phyloP scores from a whole-genome alignment of 1,140 invertebrate genomes.

The Ostrea denselamellosa region DNA sequence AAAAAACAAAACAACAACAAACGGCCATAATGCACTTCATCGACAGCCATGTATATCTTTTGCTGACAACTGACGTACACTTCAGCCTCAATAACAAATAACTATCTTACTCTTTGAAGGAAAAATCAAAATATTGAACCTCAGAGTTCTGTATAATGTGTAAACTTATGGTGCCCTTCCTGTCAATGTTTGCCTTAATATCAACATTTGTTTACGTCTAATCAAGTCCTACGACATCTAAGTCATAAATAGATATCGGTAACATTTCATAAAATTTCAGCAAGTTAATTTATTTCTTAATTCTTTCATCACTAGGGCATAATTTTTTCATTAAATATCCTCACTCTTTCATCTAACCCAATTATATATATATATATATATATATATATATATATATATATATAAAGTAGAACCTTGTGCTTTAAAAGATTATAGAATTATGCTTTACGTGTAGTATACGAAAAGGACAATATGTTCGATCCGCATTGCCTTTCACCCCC shows the following conservation, averaged over 20 bases:
- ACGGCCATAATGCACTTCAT: slow-evolving; percentile 3
- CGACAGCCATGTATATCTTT: not conserved
- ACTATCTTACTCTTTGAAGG: slow-evolving; percentile 2
- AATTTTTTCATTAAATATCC: too few species aligned
- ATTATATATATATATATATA: too few species aligned
- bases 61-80: slow-evolving; percentile 2
- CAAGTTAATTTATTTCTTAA: too few species aligned
- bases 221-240: not conserved
- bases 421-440: too few species aligned
- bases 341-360: too few species aligned
- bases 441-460: too few species aligned
- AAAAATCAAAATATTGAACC: slow-evolving; percentile 4
- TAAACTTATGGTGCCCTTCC: not conserved
- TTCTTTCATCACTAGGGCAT: too few species aligned
- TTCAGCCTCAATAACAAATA: not conserved
- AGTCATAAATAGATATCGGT: not conserved
- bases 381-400: too few species aligned
- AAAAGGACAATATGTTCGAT: too few species aligned
- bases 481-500: too few species aligned
- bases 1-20: not conserved
- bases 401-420: too few species aligned
- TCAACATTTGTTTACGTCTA: not conserved
- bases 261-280: not conserved
- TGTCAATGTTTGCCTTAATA: not conserved
- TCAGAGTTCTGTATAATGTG: not conserved